Evolutionary conservation across 2,797 vertebrate genomes (phyloP), one percentile per base, ranked within the genome.

Genomic region (Calcarius lapponicus): DNA sequence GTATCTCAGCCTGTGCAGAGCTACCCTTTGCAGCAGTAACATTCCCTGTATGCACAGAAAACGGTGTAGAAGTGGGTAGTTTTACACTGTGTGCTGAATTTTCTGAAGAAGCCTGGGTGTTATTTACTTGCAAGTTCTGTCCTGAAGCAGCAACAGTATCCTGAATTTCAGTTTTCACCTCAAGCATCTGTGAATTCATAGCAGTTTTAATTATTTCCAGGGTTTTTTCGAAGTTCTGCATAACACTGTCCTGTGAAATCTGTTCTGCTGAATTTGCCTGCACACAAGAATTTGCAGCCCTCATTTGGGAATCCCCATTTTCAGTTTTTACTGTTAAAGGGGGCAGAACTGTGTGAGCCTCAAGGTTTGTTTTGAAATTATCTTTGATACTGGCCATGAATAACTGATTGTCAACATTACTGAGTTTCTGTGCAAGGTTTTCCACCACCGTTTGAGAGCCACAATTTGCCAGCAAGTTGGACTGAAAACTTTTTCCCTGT

Each of bases 171-270:
- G 85, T 97, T 96, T 98, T 98, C 60, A 98, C 96, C 80, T 98
- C 97, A 80, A 96, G 96, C 51, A 97, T 96, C 80, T 98, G 97
- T 58, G 98, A 97, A 94, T 97, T 98, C 97, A 98, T 97, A 85
- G 98, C 97, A 87, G 95, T 97, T 97, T 98, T 98, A 96, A 98
- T 97, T 86, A 98, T 98, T 97, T 98, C 98, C 90, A 98, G 93
- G n/a, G 97, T 98, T 96, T 98, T 98, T 72, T 98, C 98, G 28
- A 98, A 98, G 91, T 98, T 98, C 86, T 98, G 97, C 60, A 98
- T 97, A 71, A 98, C 96, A 42, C 13, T 97, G 70, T 97, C 96
- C 93, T 97, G 97, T 85, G 98, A 97, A 85, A 97, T 84, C 67
- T 96, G 97, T n/a, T 98, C 93, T 76, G 97, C 97, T 0, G 95